Base-by-base conservation (phyloP, 2,888 invertebrate species). In the Drosophila emarginata region DNA sequence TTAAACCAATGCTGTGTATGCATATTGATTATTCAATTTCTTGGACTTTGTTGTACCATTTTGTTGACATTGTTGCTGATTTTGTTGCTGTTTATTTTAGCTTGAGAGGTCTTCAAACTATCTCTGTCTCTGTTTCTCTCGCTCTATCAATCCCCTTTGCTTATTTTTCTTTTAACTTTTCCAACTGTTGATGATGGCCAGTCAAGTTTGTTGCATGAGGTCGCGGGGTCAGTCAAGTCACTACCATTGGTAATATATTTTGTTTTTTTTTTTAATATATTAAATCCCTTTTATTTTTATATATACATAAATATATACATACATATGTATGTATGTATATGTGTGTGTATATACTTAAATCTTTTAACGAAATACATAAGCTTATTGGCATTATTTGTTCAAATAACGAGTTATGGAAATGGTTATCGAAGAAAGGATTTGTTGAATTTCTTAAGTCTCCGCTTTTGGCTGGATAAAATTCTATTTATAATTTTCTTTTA, bases 11-110 rank as follows among this genome's bases (percentile, higher is more conserved):
- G 37, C 6, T 26, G 51, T 56, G 15, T 14, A 21, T 53, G 40
- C 51, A 9, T 80, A 82, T 87, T 80, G 82, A 82, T 82, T 82
- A 80, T 87, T 83, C 75, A 72, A 78, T 83, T 82, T 83, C 74
- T 78, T 72, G 57, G 65, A 64, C 66, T 70, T 58, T 36, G 51
- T 61, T 64, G 26, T 36, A 18, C 52, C 32, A 28, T 50, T 72
- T 79, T 81, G 86, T 79, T 82, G 72, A 75, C 79, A 75, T 72
- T 69, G 77, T 71, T 57, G 39, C 59, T 68, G 61, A 61, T 67
- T 67, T 63, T 61, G 73, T 45, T 73, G 58, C 45, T 63, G 51
- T 65, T 67, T 52, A 37, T 57, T 53, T 39, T 64, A 21, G 28
- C 51, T 39, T 57, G 21, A 61, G 32, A 21, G 36, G 52, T 51